Evolutionary conservation across 2,113 vertebrate genomes (phyloP).

Genomic region (Ictalurus punctatus): DNA sequence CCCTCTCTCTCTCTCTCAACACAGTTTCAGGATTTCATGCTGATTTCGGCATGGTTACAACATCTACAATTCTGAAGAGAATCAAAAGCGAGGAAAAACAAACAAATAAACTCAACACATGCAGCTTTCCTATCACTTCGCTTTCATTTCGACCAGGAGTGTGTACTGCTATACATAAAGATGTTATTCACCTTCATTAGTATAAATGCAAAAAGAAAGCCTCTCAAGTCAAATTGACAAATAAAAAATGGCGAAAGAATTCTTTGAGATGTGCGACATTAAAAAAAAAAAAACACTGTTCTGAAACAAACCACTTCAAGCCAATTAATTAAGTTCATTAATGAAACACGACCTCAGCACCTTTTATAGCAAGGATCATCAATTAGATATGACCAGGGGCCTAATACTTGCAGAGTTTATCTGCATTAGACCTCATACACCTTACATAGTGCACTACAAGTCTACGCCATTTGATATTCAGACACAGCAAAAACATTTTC

Average conservation of each 20-base stretch:
- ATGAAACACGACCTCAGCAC: neutral
- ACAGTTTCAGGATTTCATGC: slow-evolving; percentile 63
- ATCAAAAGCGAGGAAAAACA: neutral
- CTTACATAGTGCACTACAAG: neutral
- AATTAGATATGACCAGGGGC: neutral
- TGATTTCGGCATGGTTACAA: slow-evolving; percentile 52
- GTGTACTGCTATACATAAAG: neutral
- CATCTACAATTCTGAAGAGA: neutral
- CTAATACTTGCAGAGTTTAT: neutral
- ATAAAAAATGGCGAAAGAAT: neutral
- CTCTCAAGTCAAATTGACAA: neutral
- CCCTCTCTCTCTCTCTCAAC: neutral
- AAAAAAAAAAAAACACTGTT: neutral
- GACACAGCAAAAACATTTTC: neutral
- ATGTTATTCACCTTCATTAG: neutral
- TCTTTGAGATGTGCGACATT: neutral
- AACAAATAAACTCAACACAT: neutral
- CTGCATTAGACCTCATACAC: neutral
- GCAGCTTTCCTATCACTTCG: neutral
- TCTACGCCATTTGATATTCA: neutral
- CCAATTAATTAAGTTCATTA: neutral
- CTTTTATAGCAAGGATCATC: neutral
- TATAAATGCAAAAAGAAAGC: neutral
- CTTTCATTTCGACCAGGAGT: neutral
- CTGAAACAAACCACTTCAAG: neutral